Conservation (phyloP, 2,888 invertebrate genomes). For the Lordiphosa fenestrarum region DNA sequence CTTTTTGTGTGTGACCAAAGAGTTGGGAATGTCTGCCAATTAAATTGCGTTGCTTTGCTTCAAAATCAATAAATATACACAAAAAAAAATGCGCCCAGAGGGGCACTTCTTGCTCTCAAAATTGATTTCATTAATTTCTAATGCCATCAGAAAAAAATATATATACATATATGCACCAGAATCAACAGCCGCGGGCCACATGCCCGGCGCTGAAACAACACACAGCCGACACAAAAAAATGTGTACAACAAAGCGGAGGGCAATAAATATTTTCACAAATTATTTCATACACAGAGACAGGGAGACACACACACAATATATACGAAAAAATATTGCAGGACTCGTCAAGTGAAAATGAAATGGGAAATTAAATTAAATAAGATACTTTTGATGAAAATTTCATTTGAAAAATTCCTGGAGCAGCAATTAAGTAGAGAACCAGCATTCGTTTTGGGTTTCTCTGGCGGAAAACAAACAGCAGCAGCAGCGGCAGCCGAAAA, state of each 20-base stretch:
- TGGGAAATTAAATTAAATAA: constrained; percentile 37
- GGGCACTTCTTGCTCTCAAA: constrained; percentile 18
- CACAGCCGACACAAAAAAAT: constrained; percentile 12
- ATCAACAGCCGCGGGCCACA: constrained; percentile 46
- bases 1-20: constrained; percentile 27
- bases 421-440: constrained; percentile 61
- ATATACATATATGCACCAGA: constrained; percentile 23
- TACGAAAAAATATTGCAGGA: constrained; percentile 24
- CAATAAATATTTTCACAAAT: constrained; percentile 45
- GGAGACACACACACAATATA: constrained; percentile 37
- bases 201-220: constrained; percentile 29
- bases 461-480: constrained; percentile 7
- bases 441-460: constrained; percentile 35
- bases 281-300: constrained; percentile 48
- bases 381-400: constrained; percentile 64
- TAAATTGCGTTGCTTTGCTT: constrained; percentile 2
- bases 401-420: constrained; percentile 65
- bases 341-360: constrained; percentile 21
- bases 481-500: no score
- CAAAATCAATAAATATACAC: constrained; percentile 27
- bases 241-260: constrained; percentile 21
- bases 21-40: constrained; percentile 9
- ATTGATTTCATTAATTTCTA: constrained; percentile 74
- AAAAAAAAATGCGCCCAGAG: constrained; percentile 23
- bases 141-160: constrained; percentile 53